Base-by-base conservation (phyloP, 1,140 invertebrate species). In the Trachymyrmex cornetzi region DNA sequence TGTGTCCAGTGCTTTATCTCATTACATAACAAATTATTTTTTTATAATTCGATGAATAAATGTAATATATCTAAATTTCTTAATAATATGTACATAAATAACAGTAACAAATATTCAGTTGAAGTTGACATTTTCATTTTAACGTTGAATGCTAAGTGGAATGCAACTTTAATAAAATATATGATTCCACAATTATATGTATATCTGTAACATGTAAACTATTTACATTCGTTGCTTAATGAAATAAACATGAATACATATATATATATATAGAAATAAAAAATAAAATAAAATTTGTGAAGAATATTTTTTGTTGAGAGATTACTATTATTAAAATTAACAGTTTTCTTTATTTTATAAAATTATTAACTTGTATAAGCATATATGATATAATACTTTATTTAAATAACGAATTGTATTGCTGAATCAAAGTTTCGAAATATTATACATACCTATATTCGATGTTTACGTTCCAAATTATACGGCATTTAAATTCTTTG, bases 11-110 rank as follows among this genome's bases (percentile, higher is more conserved):
- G 9, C 38, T 69, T 69, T 19, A 69, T 48, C 66, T 69, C 0
- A 27, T 61, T 75, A 61, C 9, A n/a, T 24, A 75, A 75, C 61
- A 75, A 75, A 75, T 59, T 72, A 55, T 53, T 4, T 72, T 30
- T 55, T 48, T 55, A n/a, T n/a, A 72, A 27, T 69, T 69, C 0
- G 14, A 3, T 69, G 7, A 27, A 61, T 69, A 71, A 16, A 27
- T 69, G 16, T 50, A 59, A 59, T 38, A 75, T 75, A 75, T 44
- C 22, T 22, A 75, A 24, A 59, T n/a, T 2, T 3, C n/a, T 9
- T 75, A 38, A 75, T 61, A 9, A 38, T 3, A 75, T 59, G 27
- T 22, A 3, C 34, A 38, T 75, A 75, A 59, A 38, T 74, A 57
- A 74, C 50, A 74, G 1, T 24, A 74, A 57, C 53, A 57, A 74